These are phyloP conservation scores for Drosophila lowei DNA, from an alignment of 1,140 invertebrate genomes.

Conservation along the genomic window DNA sequence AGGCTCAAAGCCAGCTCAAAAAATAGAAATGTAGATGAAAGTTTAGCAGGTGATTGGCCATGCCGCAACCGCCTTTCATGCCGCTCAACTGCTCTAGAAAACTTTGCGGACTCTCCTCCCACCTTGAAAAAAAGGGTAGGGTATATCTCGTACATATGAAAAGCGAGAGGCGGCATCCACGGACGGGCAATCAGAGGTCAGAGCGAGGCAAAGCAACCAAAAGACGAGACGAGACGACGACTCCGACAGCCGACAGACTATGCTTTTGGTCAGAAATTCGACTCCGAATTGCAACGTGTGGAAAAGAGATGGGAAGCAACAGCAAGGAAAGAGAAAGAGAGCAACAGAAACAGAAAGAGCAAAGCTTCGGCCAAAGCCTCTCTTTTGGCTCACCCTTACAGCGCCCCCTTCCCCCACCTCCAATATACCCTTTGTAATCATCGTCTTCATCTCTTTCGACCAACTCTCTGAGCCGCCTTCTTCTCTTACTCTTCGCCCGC, in stretches of 20 bases:
- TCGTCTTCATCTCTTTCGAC: no score
- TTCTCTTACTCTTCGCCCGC: no score
- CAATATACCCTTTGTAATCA: no score
- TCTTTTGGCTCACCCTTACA: conserved; percentile 2
- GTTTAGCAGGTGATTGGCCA: conserved; percentile 40
- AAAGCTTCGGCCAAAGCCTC: no score
- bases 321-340: conserved; percentile 29
- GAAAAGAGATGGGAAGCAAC: conserved; percentile 57
- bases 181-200: conserved; percentile 37
- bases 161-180: conserved; percentile 24
- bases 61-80: neutral
- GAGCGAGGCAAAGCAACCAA: conserved; percentile 46
- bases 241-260: conserved; percentile 9
- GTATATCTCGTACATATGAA: conserved; percentile 27
- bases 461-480: no score
- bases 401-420: neutral
- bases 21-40: conserved; percentile 48
- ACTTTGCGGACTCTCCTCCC: conserved; percentile 39
- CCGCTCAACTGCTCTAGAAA: conserved; percentile 8
- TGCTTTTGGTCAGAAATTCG: conserved; percentile 19
- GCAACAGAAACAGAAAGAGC: no score
- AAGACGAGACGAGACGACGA: conserved; percentile 42
- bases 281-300: conserved; percentile 47
- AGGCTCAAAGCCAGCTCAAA: conserved; percentile 20
- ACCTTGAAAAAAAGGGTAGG: conserved; percentile 22